Conservation (phyloP, 2,888 invertebrate species). For the Andrena dorsata region DNA sequence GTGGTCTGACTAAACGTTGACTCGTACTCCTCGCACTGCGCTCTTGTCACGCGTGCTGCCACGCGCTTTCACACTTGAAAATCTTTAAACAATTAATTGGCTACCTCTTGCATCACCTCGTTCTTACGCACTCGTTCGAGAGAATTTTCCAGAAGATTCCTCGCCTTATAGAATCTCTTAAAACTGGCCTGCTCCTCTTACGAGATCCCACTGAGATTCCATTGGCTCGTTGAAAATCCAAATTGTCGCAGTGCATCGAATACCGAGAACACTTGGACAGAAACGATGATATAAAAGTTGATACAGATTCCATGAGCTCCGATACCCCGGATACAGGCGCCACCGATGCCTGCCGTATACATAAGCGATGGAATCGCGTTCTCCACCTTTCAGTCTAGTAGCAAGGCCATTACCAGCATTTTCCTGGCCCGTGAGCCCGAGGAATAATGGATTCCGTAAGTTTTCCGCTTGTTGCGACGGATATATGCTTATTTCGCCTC, state of each 20-base stretch:
- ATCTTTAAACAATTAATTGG: too few relatives aligned
- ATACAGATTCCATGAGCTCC: slow-evolving; percentile 25
- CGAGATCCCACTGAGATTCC: not conserved
- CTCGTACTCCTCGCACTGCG: too few relatives aligned
- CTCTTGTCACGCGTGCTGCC: too few relatives aligned
- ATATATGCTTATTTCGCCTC: slow-evolving; percentile 26
- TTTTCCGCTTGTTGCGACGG: slow-evolving; percentile 30
- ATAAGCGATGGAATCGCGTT: slow-evolving; percentile 33
- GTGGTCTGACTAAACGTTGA: too few relatives aligned
- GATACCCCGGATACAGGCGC: not conserved
- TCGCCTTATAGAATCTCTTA: too few relatives aligned
- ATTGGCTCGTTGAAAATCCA: not conserved
- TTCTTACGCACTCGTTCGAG: too few relatives aligned
- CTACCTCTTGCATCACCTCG: too few relatives aligned
- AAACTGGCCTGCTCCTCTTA: not conserved
- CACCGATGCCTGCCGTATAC: slow-evolving; percentile 34
- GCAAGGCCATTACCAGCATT: slow-evolving; percentile 29
- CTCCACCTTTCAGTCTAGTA: slow-evolving; percentile 11
- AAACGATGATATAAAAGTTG: slow-evolving; percentile 38
- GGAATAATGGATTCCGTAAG: slow-evolving; percentile 50
- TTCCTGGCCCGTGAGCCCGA: slow-evolving; percentile 30
- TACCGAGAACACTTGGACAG: slow-evolving; percentile 13
- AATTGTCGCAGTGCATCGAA: not conserved
- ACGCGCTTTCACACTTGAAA: too few relatives aligned
- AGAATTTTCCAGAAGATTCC: too few relatives aligned